Base-by-base conservation (phyloP, 2,113 vertebrate genomes). In the Cyprinodon variegatus region DNA sequence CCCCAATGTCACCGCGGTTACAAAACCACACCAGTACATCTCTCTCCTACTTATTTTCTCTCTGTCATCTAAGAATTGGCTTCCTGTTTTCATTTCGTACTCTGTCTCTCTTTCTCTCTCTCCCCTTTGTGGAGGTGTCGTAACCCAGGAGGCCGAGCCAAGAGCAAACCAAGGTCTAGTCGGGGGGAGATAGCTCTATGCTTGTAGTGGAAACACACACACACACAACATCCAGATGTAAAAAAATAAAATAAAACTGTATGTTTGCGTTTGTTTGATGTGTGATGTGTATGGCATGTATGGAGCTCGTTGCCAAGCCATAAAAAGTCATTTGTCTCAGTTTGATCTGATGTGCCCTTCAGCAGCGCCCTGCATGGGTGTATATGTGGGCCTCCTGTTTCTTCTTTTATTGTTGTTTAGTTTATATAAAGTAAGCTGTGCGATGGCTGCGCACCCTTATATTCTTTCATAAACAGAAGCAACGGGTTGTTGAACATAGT, bases 61-160 rank as follows among this genome's bases (percentile, higher is more conserved):
- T 64, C 67, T 90, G 88, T 93, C 85, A 92, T 93, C 91, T 91
- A 91, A 94, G 89, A 89, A 90, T 89, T 76, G 77, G 87, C 90
- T 94, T 95, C 94, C 94, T 95, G 94, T 94, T 95, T 94, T 93
- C 90, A 88, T 91, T 87, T 81, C 84, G 88, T 86, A 86, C 72
- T 83, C 70, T 75, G 53, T 87, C 74, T 83, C 85, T 87, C 79
- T 85, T 70, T 87, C 70, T 83, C 70, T 80, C 46, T 87, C 77
- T 83, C 86, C 88, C 80, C 83, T 72, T 29, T 57, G 50, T 89
- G 87, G 88, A 87, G 89, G 89, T 91, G 90, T 91, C 79, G 91
- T 91, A 91, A 93, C 87, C 84, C 87, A 72, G 67, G 63, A 81
- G 85, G 70, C 83, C 46, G 65, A 88, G 88, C 92, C 90, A 92